phyloP scores from a whole-genome alignment of 1,140 invertebrate genomes.

The Pogonognathellus flavescens region DNA sequence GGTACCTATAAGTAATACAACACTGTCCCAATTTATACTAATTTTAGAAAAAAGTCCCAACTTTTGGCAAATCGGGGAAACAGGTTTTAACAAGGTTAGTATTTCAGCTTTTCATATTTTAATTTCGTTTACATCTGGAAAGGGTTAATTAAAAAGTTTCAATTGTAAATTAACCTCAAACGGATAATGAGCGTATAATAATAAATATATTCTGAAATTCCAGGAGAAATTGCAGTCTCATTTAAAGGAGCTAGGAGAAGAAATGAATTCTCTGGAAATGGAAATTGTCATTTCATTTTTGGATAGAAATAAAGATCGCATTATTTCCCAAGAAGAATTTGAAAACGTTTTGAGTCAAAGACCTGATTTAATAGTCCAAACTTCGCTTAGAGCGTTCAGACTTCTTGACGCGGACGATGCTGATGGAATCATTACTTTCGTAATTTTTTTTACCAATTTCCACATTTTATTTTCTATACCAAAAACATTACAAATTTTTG shows the following conservation, averaged over 20 bases:
- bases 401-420: not conserved
- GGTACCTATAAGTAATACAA: not conserved
- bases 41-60: not conserved
- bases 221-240: not conserved
- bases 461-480: too few species aligned
- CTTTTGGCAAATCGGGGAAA: constrained; percentile 21
- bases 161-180: not conserved
- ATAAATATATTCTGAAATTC: not conserved
- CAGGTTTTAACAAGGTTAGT: constrained; percentile 1
- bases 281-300: constrained; percentile 18
- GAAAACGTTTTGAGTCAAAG: not conserved
- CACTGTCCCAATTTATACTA: not conserved
- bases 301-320: constrained; percentile 12
- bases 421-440: constrained; percentile 1
- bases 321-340: not conserved
- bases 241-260: constrained; percentile 29
- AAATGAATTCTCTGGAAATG: constrained; percentile 35
- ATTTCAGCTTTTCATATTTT: too few species aligned
- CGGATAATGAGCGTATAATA: not conserved
- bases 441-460: not conserved
- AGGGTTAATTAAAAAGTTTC: not conserved
- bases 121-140: too few species aligned
- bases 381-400: not conserved
- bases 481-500: not conserved
- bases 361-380: not conserved